Evolutionary conservation across 2,113 vertebrate species (phyloP).

Genomic region (Xiphias gladius): DNA sequence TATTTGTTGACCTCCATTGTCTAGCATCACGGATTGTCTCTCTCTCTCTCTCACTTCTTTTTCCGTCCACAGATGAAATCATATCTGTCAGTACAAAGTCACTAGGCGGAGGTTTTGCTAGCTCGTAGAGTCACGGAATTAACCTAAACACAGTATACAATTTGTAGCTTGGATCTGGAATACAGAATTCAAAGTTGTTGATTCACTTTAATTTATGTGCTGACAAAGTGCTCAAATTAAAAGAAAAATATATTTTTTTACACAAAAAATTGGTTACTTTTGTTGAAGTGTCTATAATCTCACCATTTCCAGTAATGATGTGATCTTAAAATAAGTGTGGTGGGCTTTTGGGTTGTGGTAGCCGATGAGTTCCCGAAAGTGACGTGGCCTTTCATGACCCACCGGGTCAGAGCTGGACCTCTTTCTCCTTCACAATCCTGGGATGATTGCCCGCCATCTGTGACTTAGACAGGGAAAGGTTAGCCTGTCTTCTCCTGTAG

Average conservation of each 20-base stretch:
- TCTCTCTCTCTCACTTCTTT: not conserved
- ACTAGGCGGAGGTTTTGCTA: no score
- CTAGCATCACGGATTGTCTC: no score
- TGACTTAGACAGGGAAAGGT: constrained; percentile 53
- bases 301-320: not conserved
- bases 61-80: no score
- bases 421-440: constrained; percentile 11
- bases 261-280: no score
- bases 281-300: no score
- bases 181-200: not conserved
- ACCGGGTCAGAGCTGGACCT: constrained; percentile 16
- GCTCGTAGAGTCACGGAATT: not conserved
- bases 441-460: constrained; percentile 24
- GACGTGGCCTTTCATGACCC: constrained; percentile 30
- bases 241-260: no score
- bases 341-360: not conserved
- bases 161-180: not conserved
- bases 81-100: not conserved
- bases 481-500: constrained; percentile 42
- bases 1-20: no score
- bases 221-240: no score
- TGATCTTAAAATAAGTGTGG: not conserved
- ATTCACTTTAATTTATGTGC: not conserved
- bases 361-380: constrained; percentile 13
- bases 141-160: not conserved